Conservation (phyloP, 2,888 invertebrate species). For the Sylvicola cinctus region DNA sequence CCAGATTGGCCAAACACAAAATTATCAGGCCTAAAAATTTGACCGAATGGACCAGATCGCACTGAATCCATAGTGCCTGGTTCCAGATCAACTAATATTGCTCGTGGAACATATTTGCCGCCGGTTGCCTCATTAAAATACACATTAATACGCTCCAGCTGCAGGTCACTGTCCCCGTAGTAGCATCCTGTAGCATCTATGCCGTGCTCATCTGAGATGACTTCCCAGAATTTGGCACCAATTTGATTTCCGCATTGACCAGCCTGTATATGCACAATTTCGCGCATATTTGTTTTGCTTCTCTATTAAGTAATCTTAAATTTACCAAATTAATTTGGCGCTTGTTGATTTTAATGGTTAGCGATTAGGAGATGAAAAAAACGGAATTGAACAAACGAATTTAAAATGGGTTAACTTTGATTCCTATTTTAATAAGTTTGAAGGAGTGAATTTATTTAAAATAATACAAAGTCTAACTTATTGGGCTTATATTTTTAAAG, state of each 20-base stretch:
- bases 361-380: no score
- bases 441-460: no score
- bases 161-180: conserved; percentile 74
- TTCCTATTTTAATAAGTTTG: no score
- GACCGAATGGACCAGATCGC: neutral
- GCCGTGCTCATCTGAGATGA: conserved; percentile 80
- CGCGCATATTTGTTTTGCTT: conserved; percentile 71
- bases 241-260: conserved; percentile 95
- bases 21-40: conserved; percentile 75
- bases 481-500: no score
- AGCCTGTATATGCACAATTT: conserved; percentile 88
- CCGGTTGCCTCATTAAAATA: conserved; percentile 84
- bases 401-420: no score
- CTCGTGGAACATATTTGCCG: no score
- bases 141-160: conserved; percentile 74
- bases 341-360: no score
- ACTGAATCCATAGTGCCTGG: neutral
- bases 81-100: no score
- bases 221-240: conserved; percentile 89
- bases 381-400: no score
- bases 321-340: no score
- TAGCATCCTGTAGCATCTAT: conserved; percentile 81
- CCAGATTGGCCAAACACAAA: conserved; percentile 69
- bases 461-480: no score
- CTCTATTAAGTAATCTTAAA: no score